phyloP scores from a whole-genome alignment of 2,888 invertebrate species.

The Drosophila villosipedis region DNA sequence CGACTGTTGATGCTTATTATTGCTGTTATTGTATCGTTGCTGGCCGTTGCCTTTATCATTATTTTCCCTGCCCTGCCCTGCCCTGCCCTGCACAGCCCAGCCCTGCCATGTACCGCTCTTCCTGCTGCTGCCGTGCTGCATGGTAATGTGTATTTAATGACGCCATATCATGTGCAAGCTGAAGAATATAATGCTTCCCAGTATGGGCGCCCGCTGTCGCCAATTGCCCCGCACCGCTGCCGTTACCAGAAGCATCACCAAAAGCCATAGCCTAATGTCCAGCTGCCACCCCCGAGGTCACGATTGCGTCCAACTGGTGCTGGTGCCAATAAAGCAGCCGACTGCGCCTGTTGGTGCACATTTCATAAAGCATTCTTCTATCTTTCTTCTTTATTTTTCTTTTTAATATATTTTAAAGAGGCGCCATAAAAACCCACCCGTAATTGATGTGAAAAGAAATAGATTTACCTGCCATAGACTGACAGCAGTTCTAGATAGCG shows the following conservation, averaged over 20 bases:
- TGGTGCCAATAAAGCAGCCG: constrained; percentile 73
- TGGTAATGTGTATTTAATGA: constrained; percentile 81
- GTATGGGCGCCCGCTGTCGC: constrained; percentile 42
- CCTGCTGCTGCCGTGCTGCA: constrained; percentile 24
- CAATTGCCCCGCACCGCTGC: constrained; percentile 38
- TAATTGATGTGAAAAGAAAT: constrained; percentile 41
- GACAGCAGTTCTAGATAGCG: not conserved
- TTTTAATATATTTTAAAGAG: constrained; percentile 68
- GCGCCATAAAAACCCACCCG: constrained; percentile 55
- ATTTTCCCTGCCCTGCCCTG: constrained; percentile 3
- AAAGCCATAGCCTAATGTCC: constrained; percentile 66
- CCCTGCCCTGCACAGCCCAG: constrained; percentile 1
- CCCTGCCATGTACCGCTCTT: constrained; percentile 1
- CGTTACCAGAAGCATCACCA: constrained; percentile 6
- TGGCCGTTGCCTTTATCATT: constrained; percentile 62
- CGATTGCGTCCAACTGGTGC: constrained; percentile 21
- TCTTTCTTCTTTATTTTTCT: not conserved
- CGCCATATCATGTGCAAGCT: constrained; percentile 80
- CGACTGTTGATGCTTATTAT: constrained; percentile 70
- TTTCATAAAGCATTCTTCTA: constrained; percentile 41
- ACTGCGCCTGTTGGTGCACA: constrained; percentile 54
- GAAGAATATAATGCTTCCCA: constrained; percentile 63
- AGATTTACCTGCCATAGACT: constrained; percentile 14
- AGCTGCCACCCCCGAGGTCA: constrained; percentile 43
- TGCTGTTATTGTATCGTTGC: constrained; percentile 45